phyloP scores from a whole-genome alignment of 2,113 vertebrate species.

The Morone chrysops region DNA sequence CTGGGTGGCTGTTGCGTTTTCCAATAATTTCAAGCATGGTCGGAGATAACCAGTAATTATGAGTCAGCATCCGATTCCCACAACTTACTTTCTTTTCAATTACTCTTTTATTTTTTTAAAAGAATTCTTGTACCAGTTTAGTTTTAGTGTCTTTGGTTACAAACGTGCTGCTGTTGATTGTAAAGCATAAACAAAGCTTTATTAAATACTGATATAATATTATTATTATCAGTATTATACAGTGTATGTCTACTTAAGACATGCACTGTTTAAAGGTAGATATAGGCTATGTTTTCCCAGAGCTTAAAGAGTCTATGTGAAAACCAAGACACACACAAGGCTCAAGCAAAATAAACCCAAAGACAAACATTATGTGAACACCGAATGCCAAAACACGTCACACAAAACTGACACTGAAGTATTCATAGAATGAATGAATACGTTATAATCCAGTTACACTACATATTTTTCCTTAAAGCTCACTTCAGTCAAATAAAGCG shows the following conservation, averaged over 20 bases:
- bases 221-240: no score
- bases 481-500: background rate
- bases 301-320: background rate
- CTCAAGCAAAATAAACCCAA: background rate
- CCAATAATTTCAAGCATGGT: background rate
- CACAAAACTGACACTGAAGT: background rate
- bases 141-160: background rate
- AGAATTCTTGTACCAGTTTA: background rate
- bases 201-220: no score
- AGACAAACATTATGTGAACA: background rate
- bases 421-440: background rate
- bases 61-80: background rate
- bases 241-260: background rate
- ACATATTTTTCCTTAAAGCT: background rate
- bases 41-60: background rate
- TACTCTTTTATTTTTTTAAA: background rate
- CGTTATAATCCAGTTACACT: background rate
- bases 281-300: conserved; percentile 13
- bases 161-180: background rate
- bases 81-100: background rate
- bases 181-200: background rate
- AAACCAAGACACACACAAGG: background rate
- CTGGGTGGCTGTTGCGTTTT: background rate
- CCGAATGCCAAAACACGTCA: background rate
- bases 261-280: background rate